Evolutionary conservation across 2,888 invertebrate species (phyloP).

Genomic region (Ryuthela nishihirai): DNA sequence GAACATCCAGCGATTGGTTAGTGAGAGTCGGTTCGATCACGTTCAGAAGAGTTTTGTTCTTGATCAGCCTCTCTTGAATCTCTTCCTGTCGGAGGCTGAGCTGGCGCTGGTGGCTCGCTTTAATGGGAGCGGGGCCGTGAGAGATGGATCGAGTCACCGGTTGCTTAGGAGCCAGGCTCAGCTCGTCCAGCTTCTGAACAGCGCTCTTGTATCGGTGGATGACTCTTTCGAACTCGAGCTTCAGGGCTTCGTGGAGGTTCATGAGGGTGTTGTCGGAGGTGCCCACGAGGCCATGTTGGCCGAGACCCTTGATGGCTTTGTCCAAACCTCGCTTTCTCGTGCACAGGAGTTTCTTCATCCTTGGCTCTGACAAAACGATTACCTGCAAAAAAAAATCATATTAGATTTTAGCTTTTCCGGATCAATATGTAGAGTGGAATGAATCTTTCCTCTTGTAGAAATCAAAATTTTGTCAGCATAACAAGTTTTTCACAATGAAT

Average conservation of each 20-base stretch:
- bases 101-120: conserved; percentile 83
- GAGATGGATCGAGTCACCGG: conserved; percentile 47
- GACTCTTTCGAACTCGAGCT: conserved; percentile 73
- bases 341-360: conserved; percentile 63
- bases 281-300: conserved; percentile 75
- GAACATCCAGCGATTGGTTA: conserved; percentile 73
- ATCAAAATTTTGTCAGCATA: too few relatives aligned
- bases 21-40: conserved; percentile 67
- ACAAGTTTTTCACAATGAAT: too few relatives aligned
- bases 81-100: conserved; percentile 77
- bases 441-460: too few relatives aligned
- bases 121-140: conserved; percentile 67
- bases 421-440: too few relatives aligned
- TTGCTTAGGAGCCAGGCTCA: conserved; percentile 48
- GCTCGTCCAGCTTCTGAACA: conserved; percentile 71
- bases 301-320: conserved; percentile 77
- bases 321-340: conserved; percentile 68
- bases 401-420: too few relatives aligned
- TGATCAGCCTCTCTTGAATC: conserved; percentile 83
- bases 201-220: conserved; percentile 83
- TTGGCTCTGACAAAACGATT: conserved; percentile 56
- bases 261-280: conserved; percentile 58
- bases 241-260: conserved; percentile 75
- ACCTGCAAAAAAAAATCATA: conserved; percentile 49
- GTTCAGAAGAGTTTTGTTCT: conserved; percentile 81